Conservation (phyloP, 1,140 invertebrate species). For the Pseudomyrmex cubaensis region DNA sequence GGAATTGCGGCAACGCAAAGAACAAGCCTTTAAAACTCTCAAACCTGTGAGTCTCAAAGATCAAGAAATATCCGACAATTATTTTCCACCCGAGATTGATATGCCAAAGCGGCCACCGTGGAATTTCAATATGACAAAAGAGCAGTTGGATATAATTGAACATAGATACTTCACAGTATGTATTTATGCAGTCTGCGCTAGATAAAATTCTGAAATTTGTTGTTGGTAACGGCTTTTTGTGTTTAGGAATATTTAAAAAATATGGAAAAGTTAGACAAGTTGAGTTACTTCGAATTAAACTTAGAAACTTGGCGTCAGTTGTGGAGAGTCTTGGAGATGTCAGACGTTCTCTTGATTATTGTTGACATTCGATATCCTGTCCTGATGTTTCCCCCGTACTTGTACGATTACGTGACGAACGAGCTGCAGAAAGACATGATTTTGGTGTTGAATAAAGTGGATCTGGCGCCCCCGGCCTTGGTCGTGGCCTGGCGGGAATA, state of each 20-base stretch:
- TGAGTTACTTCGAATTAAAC: slow-evolving; percentile 95
- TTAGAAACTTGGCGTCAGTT: slow-evolving; percentile 97
- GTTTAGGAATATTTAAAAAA: slow-evolving; percentile 87
- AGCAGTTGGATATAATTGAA: slow-evolving; percentile 90
- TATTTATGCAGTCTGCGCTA: slow-evolving; percentile 3
- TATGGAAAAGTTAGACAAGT: slow-evolving; percentile 84
- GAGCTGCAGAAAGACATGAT: slow-evolving; percentile 93
- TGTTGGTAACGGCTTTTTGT: slow-evolving; percentile 54
- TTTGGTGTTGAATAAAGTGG: slow-evolving; percentile 96
- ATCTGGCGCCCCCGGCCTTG: slow-evolving; percentile 92
- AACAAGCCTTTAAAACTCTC: slow-evolving; percentile 87
- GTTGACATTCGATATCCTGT: slow-evolving; percentile 94
- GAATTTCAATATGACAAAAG: slow-evolving; percentile 90
- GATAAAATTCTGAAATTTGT: neutral
- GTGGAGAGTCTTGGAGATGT: slow-evolving; percentile 96
- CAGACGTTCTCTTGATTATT: slow-evolving; percentile 93
- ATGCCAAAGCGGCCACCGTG: slow-evolving; percentile 94
- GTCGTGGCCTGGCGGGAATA: slow-evolving; percentile 96
- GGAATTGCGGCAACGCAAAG: slow-evolving; percentile 88
- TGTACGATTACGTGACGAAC: slow-evolving; percentile 92
- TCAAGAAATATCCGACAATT: slow-evolving; percentile 90
- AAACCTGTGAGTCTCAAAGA: slow-evolving; percentile 85
- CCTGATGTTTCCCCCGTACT: slow-evolving; percentile 95
- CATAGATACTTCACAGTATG: slow-evolving; percentile 91
- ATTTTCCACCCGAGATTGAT: slow-evolving; percentile 90